Conservation (phyloP, 1,140 invertebrate genomes). For the Scaptomyza hsui region DNA sequence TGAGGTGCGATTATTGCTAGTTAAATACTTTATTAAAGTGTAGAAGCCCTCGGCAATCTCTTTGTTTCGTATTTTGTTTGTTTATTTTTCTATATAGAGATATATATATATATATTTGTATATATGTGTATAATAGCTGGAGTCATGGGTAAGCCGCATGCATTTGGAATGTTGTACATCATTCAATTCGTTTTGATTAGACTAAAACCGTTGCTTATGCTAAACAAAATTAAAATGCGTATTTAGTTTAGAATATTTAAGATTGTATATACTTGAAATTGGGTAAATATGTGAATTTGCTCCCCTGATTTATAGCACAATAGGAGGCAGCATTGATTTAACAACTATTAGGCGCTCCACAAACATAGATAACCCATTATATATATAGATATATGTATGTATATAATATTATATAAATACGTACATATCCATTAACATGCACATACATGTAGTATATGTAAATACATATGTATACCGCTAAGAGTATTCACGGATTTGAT, state of each 20-base stretch:
- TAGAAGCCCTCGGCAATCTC: neutral
- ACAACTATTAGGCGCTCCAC: neutral
- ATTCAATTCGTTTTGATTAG: neutral
- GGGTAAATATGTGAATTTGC: neutral
- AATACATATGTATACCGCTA: neutral
- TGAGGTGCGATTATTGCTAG: neutral
- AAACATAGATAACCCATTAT: neutral
- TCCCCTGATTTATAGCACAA: conserved; percentile 1
- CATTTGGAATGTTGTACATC: neutral
- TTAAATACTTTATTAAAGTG: conserved; percentile 1
- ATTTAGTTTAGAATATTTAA: neutral
- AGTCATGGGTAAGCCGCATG: neutral
- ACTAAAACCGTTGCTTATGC: neutral
- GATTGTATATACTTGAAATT: conserved; percentile 2
- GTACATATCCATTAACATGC: conserved; percentile 50
- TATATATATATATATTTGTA: neutral
- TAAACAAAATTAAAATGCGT: conserved; percentile 1
- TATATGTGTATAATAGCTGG: conserved; percentile 1
- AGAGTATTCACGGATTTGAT: conserved; percentile 1
- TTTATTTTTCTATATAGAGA: neutral
- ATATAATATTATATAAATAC: conserved; percentile 6
- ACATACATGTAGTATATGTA: conserved; percentile 42
- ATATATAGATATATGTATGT: neutral
- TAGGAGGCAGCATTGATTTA: neutral
- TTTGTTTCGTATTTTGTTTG: neutral